phyloP scores from a whole-genome alignment of 2,888 invertebrate genomes.

The Linnaemya vulpina region DNA sequence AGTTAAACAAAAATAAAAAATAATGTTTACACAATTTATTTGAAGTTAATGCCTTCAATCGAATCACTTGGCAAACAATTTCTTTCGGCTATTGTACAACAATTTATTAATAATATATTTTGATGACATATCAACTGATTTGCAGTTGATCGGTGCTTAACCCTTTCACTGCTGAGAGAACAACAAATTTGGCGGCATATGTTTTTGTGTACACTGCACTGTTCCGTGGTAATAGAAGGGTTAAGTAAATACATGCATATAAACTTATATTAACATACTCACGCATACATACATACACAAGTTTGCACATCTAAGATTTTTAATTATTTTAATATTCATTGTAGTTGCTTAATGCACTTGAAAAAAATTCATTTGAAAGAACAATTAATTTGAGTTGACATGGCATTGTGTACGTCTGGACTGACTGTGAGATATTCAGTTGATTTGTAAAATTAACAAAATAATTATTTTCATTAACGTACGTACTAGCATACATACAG shows the following conservation, averaged over 20 bases:
- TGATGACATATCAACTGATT: neutral
- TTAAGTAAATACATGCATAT: no score
- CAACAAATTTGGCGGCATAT: no score
- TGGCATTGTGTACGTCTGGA: neutral
- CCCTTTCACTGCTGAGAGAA: no score
- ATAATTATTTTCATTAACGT: neutral
- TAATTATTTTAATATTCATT: neutral
- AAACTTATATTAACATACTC: no score
- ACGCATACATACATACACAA: no score
- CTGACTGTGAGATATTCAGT: neutral
- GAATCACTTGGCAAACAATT: constrained; percentile 24
- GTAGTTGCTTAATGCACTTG: neutral
- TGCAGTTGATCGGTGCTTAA: neutral
- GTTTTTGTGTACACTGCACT: no score
- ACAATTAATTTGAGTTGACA: neutral
- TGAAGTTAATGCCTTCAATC: neutral
- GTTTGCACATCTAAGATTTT: neutral
- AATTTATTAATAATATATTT: constrained; percentile 5
- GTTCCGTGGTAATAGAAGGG: no score
- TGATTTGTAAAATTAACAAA: constrained; percentile 1
- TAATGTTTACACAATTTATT: neutral
- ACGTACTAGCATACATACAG: neutral
- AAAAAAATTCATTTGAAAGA: neutral
- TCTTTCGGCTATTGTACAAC: neutral
- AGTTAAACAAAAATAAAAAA: no score